phyloP scores from a whole-genome alignment of 2,888 invertebrate species.

The Apeira syringaria region DNA sequence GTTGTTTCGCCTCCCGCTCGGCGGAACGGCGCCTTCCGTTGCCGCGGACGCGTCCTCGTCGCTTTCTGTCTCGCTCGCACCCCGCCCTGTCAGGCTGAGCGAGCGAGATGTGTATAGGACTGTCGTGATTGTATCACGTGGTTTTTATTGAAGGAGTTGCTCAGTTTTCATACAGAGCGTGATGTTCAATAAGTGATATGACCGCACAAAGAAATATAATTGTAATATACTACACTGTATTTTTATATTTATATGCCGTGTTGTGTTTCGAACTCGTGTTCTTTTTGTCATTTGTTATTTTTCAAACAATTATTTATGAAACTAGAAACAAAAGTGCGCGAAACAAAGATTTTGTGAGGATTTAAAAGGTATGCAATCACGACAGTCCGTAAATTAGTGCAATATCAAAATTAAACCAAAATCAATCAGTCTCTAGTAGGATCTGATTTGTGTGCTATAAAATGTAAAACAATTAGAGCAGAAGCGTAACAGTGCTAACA shows the following conservation, averaged over 20 bases:
- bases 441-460: constrained; percentile 36
- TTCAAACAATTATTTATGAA: no score
- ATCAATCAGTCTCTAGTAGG: constrained; percentile 37
- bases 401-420: constrained; percentile 42
- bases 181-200: no score
- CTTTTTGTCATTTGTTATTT: no score
- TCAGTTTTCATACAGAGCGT: no score
- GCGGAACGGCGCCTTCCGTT: constrained; percentile 56
- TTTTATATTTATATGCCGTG: no score
- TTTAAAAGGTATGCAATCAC: constrained; percentile 36
- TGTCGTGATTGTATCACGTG: constrained; percentile 7
- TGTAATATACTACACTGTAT: no score
- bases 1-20: constrained; percentile 52
- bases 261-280: no score
- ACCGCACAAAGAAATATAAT: no score
- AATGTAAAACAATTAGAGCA: constrained; percentile 40
- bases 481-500: constrained; percentile 66
- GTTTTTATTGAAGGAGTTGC: background rate
- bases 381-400: constrained; percentile 53
- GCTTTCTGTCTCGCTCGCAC: constrained; percentile 90
- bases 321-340: no score
- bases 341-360: no score
- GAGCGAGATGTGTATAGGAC: constrained; percentile 47
- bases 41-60: constrained; percentile 86
- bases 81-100: constrained; percentile 68